A percentile compares a stretch with the other conserved stretches of the same genome.
phyloP scores from a whole-genome alignment of 2,113 vertebrate species.

The Tretioscincus oriximinensis region DNA sequence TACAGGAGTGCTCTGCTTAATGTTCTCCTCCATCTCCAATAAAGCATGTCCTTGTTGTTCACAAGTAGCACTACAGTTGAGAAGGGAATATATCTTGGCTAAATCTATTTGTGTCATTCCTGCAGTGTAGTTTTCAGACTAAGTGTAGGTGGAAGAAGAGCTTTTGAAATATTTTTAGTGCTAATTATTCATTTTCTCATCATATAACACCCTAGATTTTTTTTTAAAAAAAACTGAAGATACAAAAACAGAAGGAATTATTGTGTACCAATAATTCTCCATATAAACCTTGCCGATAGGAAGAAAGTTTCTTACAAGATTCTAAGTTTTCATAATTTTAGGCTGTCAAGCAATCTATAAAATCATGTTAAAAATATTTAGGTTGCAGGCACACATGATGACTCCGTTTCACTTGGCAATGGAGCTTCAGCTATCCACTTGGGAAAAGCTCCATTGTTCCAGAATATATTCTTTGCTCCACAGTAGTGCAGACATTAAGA shows the following conservation, averaged over 20 bases:
- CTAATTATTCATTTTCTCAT: not conserved
- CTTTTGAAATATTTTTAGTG: constrained; percentile 25
- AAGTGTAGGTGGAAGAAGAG: not conserved
- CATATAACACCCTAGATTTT: not conserved
- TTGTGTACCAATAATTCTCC: not conserved
- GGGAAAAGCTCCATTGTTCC: too few species aligned
- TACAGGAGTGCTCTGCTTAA: too few species aligned
- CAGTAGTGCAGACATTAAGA: too few species aligned
- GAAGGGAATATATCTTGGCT: not conserved
- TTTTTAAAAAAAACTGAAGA: not conserved
- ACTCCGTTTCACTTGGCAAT: too few species aligned
- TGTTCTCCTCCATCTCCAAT: not conserved
- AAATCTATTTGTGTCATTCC: not conserved
- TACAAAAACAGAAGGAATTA: not conserved
- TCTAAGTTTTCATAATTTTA: not conserved
- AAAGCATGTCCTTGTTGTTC: not conserved
- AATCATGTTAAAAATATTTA: not conserved
- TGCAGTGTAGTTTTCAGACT: not conserved
- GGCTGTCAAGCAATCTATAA: not conserved
- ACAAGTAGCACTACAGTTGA: not conserved
- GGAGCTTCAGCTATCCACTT: too few species aligned
- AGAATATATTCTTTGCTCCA: too few species aligned
- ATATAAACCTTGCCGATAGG: not conserved
- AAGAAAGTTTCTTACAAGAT: not conserved
- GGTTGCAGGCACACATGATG: too few species aligned